Percentiles rank a stretch among this genome's conserved stretches.
phyloP scores from a whole-genome alignment of 2,113 vertebrate genomes.

The Paramisgurnus dabryanus region DNA sequence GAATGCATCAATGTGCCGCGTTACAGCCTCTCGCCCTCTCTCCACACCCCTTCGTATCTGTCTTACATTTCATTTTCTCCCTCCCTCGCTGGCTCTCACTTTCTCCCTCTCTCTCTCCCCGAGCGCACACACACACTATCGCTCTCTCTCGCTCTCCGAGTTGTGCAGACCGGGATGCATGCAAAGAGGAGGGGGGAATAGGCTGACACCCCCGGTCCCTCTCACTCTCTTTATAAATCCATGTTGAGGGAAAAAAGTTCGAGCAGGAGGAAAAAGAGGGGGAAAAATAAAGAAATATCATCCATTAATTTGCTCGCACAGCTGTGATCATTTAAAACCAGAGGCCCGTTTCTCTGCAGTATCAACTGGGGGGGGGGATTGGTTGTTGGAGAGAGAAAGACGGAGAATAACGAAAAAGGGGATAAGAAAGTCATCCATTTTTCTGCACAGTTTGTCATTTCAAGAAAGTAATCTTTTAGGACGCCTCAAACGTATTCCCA shows the following conservation, averaged over 20 bases:
- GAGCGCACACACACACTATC: constrained; percentile 54
- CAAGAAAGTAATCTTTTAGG: constrained; percentile 46
- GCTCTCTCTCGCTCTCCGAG: constrained; percentile 43
- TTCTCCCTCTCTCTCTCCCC: constrained; percentile 52
- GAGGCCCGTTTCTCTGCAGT: constrained; percentile 69
- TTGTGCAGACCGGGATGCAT: constrained; percentile 53
- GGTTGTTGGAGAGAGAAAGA: constrained; percentile 26
- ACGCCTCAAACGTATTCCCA: constrained; percentile 52
- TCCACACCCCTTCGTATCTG: constrained; percentile 60
- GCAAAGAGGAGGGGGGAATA: constrained; percentile 55
- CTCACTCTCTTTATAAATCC: constrained; percentile 54
- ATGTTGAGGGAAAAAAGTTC: constrained; percentile 57
- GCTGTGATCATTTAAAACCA: constrained; percentile 78
- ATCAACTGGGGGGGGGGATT: constrained; percentile 57
- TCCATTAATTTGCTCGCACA: constrained; percentile 77
- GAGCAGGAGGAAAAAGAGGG: not conserved
- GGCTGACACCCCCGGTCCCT: constrained; percentile 61
- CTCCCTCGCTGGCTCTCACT: constrained; percentile 43
- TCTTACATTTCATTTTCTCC: constrained; percentile 55
- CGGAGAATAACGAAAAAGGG: constrained; percentile 24
- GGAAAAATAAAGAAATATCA: constrained; percentile 66
- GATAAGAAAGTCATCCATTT: constrained; percentile 53
- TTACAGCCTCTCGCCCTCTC: constrained; percentile 39
- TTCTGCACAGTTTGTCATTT: constrained; percentile 17
- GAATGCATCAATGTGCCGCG: constrained; percentile 50